phyloP scores from a whole-genome alignment of 2,888 invertebrate genomes.

The Tryphoninae sp. region DNA sequence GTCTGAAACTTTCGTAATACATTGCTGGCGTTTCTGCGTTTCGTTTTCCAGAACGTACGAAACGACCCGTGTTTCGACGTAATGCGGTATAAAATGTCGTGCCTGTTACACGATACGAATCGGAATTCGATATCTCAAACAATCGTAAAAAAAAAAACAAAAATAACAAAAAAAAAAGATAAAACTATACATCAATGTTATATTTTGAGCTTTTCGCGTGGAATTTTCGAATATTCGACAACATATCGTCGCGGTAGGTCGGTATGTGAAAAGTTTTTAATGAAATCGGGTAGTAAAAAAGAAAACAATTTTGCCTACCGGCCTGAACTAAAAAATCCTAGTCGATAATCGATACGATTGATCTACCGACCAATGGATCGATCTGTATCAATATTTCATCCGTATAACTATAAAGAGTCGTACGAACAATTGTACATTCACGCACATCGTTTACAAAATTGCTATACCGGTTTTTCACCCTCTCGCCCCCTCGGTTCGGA shows the following conservation, averaged over 20 bases:
- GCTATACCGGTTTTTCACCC: slow-evolving; percentile 33
- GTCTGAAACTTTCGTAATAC: slow-evolving; percentile 78
- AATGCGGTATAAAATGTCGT: slow-evolving; percentile 43
- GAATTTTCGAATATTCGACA: slow-evolving; percentile 72
- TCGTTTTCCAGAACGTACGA: slow-evolving; percentile 66
- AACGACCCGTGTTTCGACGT: slow-evolving; percentile 64
- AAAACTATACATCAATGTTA: slow-evolving; percentile 59
- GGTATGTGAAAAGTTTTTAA: too few relatives aligned
- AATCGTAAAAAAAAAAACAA: neutral
- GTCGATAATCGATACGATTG: slow-evolving; percentile 54
- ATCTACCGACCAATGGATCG: slow-evolving; percentile 38
- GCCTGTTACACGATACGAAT: slow-evolving; percentile 30
- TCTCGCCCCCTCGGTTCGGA: slow-evolving; percentile 19
- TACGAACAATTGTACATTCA: slow-evolving; percentile 1
- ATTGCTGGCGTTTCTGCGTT: slow-evolving; percentile 76
- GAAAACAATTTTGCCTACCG: too few relatives aligned
- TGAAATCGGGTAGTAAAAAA: too few relatives aligned
- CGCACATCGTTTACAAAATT: slow-evolving; percentile 1
- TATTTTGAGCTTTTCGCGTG: slow-evolving; percentile 56
- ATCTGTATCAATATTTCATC: slow-evolving; percentile 44
- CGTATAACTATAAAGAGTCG: neutral
- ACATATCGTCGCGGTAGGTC: too few relatives aligned
- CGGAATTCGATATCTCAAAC: neutral
- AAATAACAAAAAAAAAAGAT: slow-evolving; percentile 54
- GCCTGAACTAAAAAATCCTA: neutral